Evolutionary conservation across 2,113 vertebrate species (phyloP).

Genomic region (Alouatta palliata): DNA sequence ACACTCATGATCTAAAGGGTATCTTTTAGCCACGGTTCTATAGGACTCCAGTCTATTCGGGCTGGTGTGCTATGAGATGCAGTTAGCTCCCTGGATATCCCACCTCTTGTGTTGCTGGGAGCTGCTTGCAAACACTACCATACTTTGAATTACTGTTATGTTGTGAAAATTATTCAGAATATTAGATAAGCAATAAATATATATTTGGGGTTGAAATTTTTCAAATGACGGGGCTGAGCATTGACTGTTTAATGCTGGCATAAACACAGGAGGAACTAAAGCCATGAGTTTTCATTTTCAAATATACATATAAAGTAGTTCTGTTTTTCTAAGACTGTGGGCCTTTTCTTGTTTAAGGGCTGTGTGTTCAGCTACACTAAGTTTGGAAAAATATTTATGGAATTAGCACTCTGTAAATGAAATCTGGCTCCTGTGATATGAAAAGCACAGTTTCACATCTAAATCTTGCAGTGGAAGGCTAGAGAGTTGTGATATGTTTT

Average conservation of each 20-base stretch:
- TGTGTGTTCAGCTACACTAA: neutral
- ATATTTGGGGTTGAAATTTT: neutral
- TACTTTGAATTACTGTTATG: neutral
- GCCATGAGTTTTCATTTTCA: neutral
- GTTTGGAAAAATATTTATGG: neutral
- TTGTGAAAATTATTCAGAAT: neutral
- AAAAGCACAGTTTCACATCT: neutral
- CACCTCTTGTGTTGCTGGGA: too few relatives aligned
- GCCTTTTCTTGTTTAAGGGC: neutral
- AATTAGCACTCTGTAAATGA: neutral
- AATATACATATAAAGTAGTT: neutral
- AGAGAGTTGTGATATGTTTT: neutral
- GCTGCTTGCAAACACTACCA: neutral
- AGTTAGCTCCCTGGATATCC: neutral
- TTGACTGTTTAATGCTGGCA: neutral
- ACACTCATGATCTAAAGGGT: neutral
- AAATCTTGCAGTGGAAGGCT: neutral
- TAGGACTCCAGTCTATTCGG: too few relatives aligned
- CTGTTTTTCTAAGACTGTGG: neutral
- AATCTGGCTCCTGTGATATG: neutral
- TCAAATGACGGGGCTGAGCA: neutral
- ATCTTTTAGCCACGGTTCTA: rapidly evolving
- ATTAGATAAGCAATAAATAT: neutral
- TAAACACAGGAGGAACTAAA: neutral
- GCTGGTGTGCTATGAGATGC: too few relatives aligned